Percentiles rank a stretch among this genome's conserved stretches.
Evolutionary conservation across 2,888 invertebrate genomes (phyloP).

Genomic region (Cheilosia urbana): DNA sequence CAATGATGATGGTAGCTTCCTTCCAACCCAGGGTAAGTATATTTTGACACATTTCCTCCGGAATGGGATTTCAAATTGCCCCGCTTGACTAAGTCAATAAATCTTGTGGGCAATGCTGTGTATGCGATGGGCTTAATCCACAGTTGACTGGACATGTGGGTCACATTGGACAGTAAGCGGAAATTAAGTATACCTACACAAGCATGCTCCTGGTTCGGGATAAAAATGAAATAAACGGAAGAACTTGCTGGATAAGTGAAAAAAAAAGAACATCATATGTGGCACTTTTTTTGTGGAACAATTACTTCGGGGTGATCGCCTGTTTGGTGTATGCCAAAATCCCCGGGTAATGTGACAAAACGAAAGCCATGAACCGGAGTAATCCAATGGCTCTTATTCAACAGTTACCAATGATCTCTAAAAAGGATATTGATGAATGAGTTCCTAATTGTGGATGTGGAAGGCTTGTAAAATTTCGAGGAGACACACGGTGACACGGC

Average conservation of each 20-base stretch:
- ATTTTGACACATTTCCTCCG: conserved; percentile 43
- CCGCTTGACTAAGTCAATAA: conserved; percentile 42
- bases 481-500: too few species aligned
- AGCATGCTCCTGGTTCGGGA: neutral
- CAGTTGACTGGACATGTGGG: conserved; percentile 44
- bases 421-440: too few species aligned
- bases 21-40: neutral
- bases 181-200: conserved; percentile 16
- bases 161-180: conserved; percentile 41
- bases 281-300: neutral
- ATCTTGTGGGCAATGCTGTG: conserved; percentile 26
- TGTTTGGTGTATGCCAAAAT: neutral
- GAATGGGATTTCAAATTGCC: conserved; percentile 35
- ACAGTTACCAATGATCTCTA: too few species aligned
- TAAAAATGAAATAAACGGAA: neutral
- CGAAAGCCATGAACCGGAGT: too few species aligned
- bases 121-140: conserved; percentile 21
- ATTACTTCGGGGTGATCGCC: neutral
- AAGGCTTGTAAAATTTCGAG: too few species aligned
- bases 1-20: conserved; percentile 3
- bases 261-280: neutral
- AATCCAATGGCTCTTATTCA: too few species aligned
- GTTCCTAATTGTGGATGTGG: too few species aligned
- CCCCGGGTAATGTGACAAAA: too few species aligned
- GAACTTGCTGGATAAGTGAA: neutral